Base-by-base conservation (phyloP, 2,888 invertebrate genomes). In the Deilephila porcellus region DNA sequence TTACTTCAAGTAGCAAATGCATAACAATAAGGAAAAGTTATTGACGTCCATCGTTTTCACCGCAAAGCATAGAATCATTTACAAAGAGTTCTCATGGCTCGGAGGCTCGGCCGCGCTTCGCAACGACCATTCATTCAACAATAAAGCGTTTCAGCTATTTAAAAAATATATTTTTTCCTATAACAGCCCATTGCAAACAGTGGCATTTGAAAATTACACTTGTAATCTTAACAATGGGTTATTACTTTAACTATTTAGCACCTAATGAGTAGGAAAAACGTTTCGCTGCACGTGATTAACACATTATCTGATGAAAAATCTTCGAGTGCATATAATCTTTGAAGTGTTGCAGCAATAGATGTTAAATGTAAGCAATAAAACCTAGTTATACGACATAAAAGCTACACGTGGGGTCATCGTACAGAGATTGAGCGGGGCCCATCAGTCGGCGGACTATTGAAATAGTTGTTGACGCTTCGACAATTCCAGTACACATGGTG, bases 21-120 rank as follows among this genome's bases (percentile, higher is more conserved):
- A 81, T 78, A 86, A 87, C 85, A 88, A 86, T 85, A 81, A 82
- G 85, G 83, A 88, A 88, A 88, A 88, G 84, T 88, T 88, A 88
- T 89, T 82, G 85, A 82, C 83, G 45, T 82, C 83, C 80, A 82
- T 82, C 83, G 86, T 84, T 84, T 64, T 85, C 86, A 84, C 81
- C 75, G 77, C 76, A 78, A 25, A 29, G 14, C 60, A 70, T 70
- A 73, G 70, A 67, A 70, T 20, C 17, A 70, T 70, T 67, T 52
- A 25, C 56, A 73, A 70, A 52, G 70, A 78, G 86, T 90, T 92
- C 91, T 87, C 91, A 91, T 88, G 86, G 83, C 81, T 63, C 45
- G 71, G 71, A 63, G 56, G 63, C 37, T 52, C 6, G 20, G 34
- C 5, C 25, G 56, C 37, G 37, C 67, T 56, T 59, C 34, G 67